These are phyloP conservation scores for Seriola dumerili DNA, from an alignment of 2,113 vertebrate genomes.

Conservation along the genomic window DNA sequence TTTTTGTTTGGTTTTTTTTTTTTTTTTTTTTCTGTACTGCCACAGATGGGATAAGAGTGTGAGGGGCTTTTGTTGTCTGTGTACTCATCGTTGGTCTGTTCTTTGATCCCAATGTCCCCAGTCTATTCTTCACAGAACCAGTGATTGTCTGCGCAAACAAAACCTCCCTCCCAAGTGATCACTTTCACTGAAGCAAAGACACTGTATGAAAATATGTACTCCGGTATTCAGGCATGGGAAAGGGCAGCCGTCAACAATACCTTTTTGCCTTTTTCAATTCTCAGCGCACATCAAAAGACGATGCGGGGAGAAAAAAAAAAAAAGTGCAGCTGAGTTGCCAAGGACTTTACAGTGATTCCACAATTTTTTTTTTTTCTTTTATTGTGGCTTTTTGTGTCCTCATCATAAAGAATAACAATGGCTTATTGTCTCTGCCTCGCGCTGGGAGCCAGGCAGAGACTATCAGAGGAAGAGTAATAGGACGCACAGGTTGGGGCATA, in stretches of 20 bases:
- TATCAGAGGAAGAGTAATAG: slow-evolving; percentile 67
- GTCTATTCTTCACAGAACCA: slow-evolving; percentile 57
- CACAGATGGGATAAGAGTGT: slow-evolving; percentile 64
- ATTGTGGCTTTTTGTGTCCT: slow-evolving; percentile 68
- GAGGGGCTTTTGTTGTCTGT: slow-evolving; percentile 67
- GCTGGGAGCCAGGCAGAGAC: slow-evolving; percentile 43
- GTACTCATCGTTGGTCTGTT: slow-evolving; percentile 53
- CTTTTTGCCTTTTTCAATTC: slow-evolving; percentile 57
- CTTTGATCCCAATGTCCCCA: slow-evolving; percentile 69
- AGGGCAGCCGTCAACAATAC: slow-evolving; percentile 74
- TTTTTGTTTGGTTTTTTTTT: slow-evolving; percentile 3
- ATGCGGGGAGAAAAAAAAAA: slow-evolving; percentile 12
- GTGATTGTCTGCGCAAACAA: slow-evolving; percentile 77
- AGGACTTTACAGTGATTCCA: slow-evolving; percentile 62
- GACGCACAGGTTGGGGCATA: slow-evolving; percentile 72
- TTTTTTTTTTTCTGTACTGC: slow-evolving; percentile 10
- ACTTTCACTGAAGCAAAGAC: slow-evolving; percentile 69
- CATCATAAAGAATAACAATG: slow-evolving; percentile 72
- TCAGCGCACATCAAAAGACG: slow-evolving; percentile 52
- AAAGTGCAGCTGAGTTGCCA: slow-evolving; percentile 59
- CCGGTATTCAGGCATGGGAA: slow-evolving; percentile 60
- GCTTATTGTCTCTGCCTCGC: slow-evolving; percentile 65
- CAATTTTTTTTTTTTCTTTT: slow-evolving; percentile 41
- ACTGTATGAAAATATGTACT: slow-evolving; percentile 73
- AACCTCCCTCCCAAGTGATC: slow-evolving; percentile 70